Conservation (phyloP, 2,113 vertebrate species). For the Mungos mungo region DNA sequence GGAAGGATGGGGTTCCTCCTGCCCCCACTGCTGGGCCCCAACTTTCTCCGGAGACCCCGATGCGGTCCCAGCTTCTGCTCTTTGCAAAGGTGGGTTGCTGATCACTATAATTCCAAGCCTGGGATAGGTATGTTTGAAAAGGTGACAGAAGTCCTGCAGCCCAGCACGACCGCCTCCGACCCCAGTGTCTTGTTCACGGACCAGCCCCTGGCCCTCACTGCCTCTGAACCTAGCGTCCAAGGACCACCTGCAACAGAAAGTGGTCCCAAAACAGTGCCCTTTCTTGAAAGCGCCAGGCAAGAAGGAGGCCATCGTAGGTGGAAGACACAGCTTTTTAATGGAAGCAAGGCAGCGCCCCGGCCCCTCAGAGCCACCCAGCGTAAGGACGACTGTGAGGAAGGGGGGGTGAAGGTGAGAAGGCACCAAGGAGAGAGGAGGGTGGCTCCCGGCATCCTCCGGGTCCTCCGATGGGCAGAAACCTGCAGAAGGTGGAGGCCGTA, state of each 20-base stretch:
- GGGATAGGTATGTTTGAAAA: not conserved
- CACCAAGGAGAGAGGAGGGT: constrained; percentile 6
- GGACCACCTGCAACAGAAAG: not conserved
- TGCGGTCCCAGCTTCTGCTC: not conserved
- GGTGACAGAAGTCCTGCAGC: not conserved
- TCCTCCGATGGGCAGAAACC: not conserved
- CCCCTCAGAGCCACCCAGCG: not conserved
- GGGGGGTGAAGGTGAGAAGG: not conserved
- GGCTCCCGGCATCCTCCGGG: not conserved
- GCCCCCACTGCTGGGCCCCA: not conserved
- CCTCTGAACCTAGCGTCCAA: not conserved
- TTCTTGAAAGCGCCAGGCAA: not conserved
- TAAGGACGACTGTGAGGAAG: not conserved
- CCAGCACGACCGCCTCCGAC: not conserved
- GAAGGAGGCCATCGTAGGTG: not conserved
- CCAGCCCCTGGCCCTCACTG: too few species aligned
- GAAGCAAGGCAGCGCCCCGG: not conserved
- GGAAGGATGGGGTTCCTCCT: not conserved
- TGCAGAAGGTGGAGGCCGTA: not conserved
- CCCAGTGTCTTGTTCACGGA: not conserved
- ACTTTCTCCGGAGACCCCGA: not conserved
- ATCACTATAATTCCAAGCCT: not conserved
- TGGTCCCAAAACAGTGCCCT: not conserved
- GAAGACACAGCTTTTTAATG: constrained; percentile 68
- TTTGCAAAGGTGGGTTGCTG: not conserved